Evolutionary conservation across 2,888 invertebrate genomes (phyloP).

Genomic region (Lumbricus terrestris): DNA sequence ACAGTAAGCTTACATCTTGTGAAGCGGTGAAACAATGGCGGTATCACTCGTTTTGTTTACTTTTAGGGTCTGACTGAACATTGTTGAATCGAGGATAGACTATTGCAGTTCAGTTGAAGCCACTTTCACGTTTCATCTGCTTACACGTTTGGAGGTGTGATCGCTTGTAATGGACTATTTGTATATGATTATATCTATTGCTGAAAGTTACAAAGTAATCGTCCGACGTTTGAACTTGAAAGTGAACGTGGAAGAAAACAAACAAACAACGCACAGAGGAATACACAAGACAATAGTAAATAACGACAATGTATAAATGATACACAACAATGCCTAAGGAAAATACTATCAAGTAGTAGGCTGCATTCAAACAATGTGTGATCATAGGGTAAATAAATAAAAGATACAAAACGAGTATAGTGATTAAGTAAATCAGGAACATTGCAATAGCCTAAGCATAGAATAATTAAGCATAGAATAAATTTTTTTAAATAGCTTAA

Average conservation of each 20-base stretch:
- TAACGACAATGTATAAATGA: background rate
- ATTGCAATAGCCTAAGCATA: background rate
- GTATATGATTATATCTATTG: no score
- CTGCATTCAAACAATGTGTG: no score
- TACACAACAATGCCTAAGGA: background rate
- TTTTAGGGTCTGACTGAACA: background rate
- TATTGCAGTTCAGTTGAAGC: no score
- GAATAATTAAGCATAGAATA: background rate
- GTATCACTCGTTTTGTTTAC: background rate
- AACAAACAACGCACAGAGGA: background rate
- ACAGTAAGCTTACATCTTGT: no score
- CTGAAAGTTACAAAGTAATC: background rate
- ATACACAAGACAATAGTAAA: background rate
- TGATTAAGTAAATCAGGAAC: background rate
- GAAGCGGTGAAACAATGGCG: background rate
- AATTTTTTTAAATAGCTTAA: no score
- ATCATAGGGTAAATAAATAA: no score
- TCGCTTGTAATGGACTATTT: background rate
- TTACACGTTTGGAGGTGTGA: background rate
- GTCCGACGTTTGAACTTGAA: background rate
- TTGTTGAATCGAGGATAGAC: no score
- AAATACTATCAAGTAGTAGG: no score
- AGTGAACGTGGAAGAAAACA: background rate
- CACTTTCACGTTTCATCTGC: background rate
- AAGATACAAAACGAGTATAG: no score